Base-by-base conservation (phyloP, 2,888 invertebrate genomes). In the Hetaerina titia region DNA sequence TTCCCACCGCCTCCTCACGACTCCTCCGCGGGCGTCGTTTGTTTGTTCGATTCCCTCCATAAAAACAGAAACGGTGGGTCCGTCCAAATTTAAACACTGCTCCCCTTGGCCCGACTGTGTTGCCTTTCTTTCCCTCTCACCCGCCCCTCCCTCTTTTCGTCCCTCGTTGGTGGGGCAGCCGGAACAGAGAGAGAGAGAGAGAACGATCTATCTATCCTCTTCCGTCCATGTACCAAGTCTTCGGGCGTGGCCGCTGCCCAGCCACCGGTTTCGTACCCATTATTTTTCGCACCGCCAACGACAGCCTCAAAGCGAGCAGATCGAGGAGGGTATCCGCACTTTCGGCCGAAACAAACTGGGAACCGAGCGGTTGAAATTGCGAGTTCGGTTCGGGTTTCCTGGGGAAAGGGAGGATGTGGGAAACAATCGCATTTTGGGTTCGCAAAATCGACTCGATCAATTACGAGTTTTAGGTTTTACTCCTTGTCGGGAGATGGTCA, bases 31-130 rank as follows among this genome's bases (percentile, higher is more conserved):
- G 89, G 13, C 92, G 17, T 56, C 92, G 92, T 92, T 92, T 92
- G 92, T 92, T 92, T 92, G 69, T 92, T 90, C 90, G 90, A 90
- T 90, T 90, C 58, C 57, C 89, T 89, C 92, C 92, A 92, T 92
- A 92, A 92, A 92, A 92, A 92, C 92, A 45, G 69, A 92, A 92
- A 92, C 92, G 92, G 57, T 7, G 74, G 56, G 92, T 92, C 92
- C 92, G 92, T 92, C 92, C 92, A 92, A 92, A 92, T 92, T 92
- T 92, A 92, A 92, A 92, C 92, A 69, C 92, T 92, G 63, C 58
- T 31, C 31, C 25, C 7, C n/a, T 19, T 13, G 6, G 17, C 45
- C 57, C 58, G 89, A 89, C 89, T 89, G 58, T 58, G 58, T 58
- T 89, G 89, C 89, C 89, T 56, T 89, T 89, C 89, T 58, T 58